Conservation (phyloP, 2,113 vertebrate genomes). For the Hippocampus zosterae region DNA sequence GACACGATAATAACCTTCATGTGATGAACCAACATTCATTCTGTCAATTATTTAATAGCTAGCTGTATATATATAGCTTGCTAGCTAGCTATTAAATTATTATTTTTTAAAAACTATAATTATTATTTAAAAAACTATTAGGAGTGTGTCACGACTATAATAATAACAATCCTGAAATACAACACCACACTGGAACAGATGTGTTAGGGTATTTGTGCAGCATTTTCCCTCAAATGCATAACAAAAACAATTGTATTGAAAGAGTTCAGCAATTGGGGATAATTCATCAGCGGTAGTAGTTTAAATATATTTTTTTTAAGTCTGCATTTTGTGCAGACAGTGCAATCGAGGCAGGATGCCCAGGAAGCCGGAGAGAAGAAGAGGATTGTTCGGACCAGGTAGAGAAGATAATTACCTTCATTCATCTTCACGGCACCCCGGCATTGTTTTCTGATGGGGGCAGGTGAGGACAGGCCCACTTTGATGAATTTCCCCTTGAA, state of each 20-base stretch:
- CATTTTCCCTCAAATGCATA: neutral
- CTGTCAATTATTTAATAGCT: no score
- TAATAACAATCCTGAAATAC: no score
- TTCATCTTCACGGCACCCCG: constrained; percentile 70
- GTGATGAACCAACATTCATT: no score
- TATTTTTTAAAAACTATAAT: no score
- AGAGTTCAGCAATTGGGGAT: neutral
- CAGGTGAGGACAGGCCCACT: constrained; percentile 38
- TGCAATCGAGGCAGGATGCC: constrained; percentile 31
- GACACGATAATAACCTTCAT: no score
- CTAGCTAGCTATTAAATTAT: no score
- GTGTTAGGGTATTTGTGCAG: neutral
- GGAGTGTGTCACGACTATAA: neutral
- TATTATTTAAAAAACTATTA: no score
- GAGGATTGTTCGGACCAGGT: constrained; percentile 46
- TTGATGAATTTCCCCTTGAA: constrained; percentile 76
- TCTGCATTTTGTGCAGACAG: constrained; percentile 18
- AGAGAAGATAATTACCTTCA: constrained; percentile 70
- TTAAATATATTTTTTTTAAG: neutral
- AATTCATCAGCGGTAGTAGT: neutral
- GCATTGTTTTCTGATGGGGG: constrained; percentile 56
- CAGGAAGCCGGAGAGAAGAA: constrained; percentile 37
- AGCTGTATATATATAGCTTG: no score
- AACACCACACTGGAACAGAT: no score
- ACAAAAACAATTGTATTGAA: constrained; percentile 16